These are phyloP conservation scores for Venustaconcha ellipsiformis DNA, from an alignment of 1,140 invertebrate genomes.

Conservation along the genomic window DNA sequence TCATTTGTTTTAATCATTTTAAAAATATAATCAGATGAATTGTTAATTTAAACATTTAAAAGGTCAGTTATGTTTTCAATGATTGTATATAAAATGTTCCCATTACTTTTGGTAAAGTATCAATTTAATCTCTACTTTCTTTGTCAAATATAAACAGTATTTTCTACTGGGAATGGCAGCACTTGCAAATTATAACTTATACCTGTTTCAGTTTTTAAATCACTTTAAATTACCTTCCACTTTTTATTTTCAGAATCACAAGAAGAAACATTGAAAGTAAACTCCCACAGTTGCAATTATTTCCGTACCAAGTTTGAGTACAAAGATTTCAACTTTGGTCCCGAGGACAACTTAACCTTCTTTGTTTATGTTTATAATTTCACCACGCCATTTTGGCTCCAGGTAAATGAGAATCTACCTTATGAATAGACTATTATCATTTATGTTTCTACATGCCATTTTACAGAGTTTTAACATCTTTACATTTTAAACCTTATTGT, in stretches of 20 bases:
- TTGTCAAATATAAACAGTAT: too few relatives aligned
- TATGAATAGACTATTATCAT: not conserved
- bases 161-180: too few relatives aligned
- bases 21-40: too few relatives aligned
- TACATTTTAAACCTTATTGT: not conserved
- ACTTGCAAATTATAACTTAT: not conserved
- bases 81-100: too few relatives aligned
- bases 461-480: constrained; percentile 3
- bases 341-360: constrained; percentile 90
- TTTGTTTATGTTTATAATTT: constrained; percentile 98
- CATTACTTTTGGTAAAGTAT: too few relatives aligned
- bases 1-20: too few relatives aligned
- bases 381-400: constrained; percentile 91
- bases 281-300: constrained; percentile 41
- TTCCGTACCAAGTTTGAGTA: constrained; percentile 86
- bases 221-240: not conserved
- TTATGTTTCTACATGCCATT: not conserved
- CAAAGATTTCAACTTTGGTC: constrained; percentile 91
- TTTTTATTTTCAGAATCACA: constrained; percentile 40
- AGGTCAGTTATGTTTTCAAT: too few relatives aligned
- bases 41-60: too few relatives aligned
- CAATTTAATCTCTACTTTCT: too few relatives aligned
- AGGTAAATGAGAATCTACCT: constrained; percentile 55
- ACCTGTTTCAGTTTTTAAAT: not conserved
- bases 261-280: constrained; percentile 35